A percentile compares a stretch with the other conserved stretches of the same genome.
phyloP scores from a whole-genome alignment of 2,888 invertebrate genomes.

The Aquatica leii region DNA sequence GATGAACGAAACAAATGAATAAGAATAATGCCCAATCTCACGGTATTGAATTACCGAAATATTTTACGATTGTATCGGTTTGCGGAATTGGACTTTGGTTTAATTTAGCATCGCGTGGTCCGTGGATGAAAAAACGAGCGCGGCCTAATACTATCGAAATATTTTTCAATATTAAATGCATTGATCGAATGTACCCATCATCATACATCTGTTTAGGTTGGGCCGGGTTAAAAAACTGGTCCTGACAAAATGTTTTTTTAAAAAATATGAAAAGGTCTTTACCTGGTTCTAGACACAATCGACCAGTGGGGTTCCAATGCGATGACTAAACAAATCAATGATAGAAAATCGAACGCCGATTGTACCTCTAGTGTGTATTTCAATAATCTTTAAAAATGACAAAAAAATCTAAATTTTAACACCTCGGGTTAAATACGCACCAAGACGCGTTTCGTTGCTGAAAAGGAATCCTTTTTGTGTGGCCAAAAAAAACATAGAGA shows the following conservation, averaged over 20 bases:
- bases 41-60: constrained; percentile 25
- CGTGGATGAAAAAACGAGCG: neutral
- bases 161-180: constrained; percentile 20
- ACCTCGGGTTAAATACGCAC: constrained; percentile 41
- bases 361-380: constrained; percentile 40
- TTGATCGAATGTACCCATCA: constrained; percentile 29
- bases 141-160: constrained; percentile 21
- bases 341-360: too few relatives aligned
- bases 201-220: constrained; percentile 33
- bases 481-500: constrained; percentile 23
- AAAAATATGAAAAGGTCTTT: constrained; percentile 40
- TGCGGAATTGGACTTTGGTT: constrained; percentile 18
- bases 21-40: constrained; percentile 27
- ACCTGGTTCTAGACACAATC: constrained; percentile 39
- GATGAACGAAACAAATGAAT: constrained; percentile 18
- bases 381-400: constrained; percentile 47
- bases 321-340: too few relatives aligned
- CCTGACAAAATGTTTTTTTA: constrained; percentile 38
- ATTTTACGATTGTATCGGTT: constrained; percentile 17
- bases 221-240: constrained; percentile 33
- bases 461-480: constrained; percentile 29
- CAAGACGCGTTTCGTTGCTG: constrained; percentile 13
- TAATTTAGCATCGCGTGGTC: neutral
- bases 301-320: constrained; percentile 10
- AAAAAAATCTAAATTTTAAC: constrained; percentile 45